A percentile compares a stretch with the other conserved stretches of the same genome.
These are phyloP conservation scores for Oryctes rhinoceros DNA, from an alignment of 1,140 invertebrate genomes.

Conservation along the genomic window DNA sequence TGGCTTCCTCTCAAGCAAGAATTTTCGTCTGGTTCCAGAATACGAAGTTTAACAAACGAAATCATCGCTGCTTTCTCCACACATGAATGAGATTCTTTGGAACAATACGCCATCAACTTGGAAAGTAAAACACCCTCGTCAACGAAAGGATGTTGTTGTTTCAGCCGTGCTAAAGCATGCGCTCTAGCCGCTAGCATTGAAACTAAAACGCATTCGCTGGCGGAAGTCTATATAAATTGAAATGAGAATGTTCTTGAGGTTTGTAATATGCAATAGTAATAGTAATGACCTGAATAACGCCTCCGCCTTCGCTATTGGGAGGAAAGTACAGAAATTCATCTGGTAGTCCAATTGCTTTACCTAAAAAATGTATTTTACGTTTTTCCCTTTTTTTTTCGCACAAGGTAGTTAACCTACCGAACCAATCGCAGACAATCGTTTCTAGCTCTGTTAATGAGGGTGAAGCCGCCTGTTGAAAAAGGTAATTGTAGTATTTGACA, in stretches of 20 bases:
- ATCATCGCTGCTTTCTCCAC: conserved; percentile 99
- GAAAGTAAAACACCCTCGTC: conserved; percentile 95
- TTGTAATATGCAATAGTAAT: not conserved
- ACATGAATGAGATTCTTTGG: conserved; percentile 96
- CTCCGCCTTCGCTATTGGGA: conserved; percentile 87
- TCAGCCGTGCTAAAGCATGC: conserved; percentile 89
- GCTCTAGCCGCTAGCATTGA: conserved; percentile 94
- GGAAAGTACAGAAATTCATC: conserved; percentile 84
- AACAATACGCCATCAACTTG: conserved; percentile 95
- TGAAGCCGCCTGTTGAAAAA: conserved; percentile 71
- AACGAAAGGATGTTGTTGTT: conserved; percentile 87
- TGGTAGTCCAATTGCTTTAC: conserved; percentile 90
- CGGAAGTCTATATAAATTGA: conserved; percentile 80
- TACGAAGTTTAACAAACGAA: conserved; percentile 95
- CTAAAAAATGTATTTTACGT: conserved; percentile 58
- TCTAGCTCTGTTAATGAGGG: conserved; percentile 98
- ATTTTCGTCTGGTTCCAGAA: conserved; percentile 95
- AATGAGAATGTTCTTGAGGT: not conserved
- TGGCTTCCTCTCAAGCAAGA: conserved; percentile 90
- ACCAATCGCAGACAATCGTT: conserved; percentile 96
- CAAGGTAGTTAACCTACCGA: conserved; percentile 74
- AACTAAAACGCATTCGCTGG: conserved; percentile 96
- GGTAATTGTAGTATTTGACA: too few species aligned
- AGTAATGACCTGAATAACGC: conserved; percentile 84
- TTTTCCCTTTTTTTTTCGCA: not conserved